phyloP scores from a whole-genome alignment of 2,113 vertebrate species.

The Melospiza melodia region DNA sequence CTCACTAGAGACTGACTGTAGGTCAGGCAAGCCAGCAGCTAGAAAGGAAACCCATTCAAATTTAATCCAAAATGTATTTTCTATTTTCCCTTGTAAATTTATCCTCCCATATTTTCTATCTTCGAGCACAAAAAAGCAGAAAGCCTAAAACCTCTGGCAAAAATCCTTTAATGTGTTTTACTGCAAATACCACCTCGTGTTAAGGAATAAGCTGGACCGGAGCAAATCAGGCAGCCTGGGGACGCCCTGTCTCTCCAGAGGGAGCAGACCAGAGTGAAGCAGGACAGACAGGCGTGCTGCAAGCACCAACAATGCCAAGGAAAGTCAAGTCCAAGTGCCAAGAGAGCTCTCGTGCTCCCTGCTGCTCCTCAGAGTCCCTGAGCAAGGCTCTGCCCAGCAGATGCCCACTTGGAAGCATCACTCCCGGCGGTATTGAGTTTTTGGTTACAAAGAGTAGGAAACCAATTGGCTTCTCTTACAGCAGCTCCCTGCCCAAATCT shows the following conservation, averaged over 20 bases:
- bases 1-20: not conserved
- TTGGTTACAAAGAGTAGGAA: not conserved
- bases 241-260: not conserved
- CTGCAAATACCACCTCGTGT: slow-evolving; percentile 1
- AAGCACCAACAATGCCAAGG: not conserved
- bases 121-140: slow-evolving; percentile 38
- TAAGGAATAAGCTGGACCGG: not conserved
- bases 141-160: slow-evolving; percentile 31
- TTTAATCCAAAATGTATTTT: slow-evolving; percentile 41
- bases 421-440: fast-evolving
- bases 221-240: slow-evolving; percentile 24
- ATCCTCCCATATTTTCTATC: not conserved
- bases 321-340: not conserved
- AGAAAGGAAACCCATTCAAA: not conserved
- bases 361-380: not conserved
- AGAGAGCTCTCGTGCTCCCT: not conserved
- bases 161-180: slow-evolving; percentile 26
- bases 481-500: not conserved
- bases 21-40: not conserved
- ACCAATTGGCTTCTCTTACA: not conserved
- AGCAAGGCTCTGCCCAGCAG: not conserved
- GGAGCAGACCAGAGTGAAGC: not conserved
- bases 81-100: slow-evolving; percentile 36
- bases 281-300: not conserved
- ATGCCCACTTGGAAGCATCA: not conserved